Conservation (phyloP, 64 coral and sea anemone species). For the Astreopora myriophthalma region DNA sequence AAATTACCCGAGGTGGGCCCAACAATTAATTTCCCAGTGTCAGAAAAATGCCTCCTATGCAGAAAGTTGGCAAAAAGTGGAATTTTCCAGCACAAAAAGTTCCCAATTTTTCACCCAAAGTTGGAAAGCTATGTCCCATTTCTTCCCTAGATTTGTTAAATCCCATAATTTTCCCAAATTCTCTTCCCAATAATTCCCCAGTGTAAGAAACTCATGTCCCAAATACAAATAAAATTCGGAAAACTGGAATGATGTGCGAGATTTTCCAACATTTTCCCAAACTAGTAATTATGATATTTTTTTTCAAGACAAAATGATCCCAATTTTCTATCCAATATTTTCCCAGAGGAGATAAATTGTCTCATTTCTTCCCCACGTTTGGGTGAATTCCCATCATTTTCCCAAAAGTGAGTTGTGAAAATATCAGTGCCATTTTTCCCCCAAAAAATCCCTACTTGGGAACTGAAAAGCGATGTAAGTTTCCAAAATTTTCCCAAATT, state of each 20-base stretch:
- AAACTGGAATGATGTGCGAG: not conserved
- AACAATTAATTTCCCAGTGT: no score
- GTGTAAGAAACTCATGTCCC: not conserved
- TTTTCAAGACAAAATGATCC: not conserved
- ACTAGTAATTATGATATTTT: not conserved
- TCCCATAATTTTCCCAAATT: not conserved
- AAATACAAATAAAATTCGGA: not conserved
- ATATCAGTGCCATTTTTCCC: not conserved
- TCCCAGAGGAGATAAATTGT: not conserved
- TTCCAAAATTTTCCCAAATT: slow-evolving; percentile 8
- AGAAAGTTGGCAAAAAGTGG: not conserved
- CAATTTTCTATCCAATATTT: not conserved
- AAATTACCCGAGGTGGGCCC: not conserved
- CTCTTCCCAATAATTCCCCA: not conserved
- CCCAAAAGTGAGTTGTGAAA: not conserved
- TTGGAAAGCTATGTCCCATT: not conserved
- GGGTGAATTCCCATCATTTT: not conserved
- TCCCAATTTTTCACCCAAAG: not conserved
- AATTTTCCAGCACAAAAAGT: not conserved
- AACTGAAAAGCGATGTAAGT: not conserved
- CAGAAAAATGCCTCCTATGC: no score
- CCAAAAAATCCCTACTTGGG: not conserved
- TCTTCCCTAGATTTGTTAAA: not conserved
- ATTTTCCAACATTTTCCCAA: slow-evolving; percentile 4
- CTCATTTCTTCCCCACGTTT: not conserved